Percentiles rank a stretch among this genome's conserved stretches.
phyloP scores from a whole-genome alignment of 2,113 vertebrate genomes.

The Oncorhynchus kisutch region DNA sequence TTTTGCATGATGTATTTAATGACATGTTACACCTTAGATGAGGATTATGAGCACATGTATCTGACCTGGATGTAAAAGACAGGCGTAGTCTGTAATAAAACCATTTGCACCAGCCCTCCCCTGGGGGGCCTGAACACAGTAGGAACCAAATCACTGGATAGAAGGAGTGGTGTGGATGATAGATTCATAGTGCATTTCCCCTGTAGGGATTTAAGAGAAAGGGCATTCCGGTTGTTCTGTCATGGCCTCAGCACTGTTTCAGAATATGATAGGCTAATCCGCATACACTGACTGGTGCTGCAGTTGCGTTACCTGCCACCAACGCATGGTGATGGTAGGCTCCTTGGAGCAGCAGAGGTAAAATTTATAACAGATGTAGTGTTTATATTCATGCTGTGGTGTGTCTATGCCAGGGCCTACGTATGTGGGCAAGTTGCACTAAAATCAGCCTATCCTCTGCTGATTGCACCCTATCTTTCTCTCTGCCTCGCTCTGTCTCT shows the following conservation, averaged over 20 bases:
- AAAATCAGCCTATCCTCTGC: too few species aligned
- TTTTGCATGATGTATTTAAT: neutral
- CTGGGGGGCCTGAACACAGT: neutral
- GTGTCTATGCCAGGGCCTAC: too few species aligned
- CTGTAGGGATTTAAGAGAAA: constrained; percentile 28
- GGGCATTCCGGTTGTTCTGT: constrained; percentile 17
- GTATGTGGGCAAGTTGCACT: too few species aligned
- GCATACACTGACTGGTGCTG: constrained; percentile 4
- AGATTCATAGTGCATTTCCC: constrained; percentile 33
- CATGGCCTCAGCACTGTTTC: constrained; percentile 8
- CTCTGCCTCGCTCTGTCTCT: too few species aligned
- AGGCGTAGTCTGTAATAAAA: constrained; percentile 35
- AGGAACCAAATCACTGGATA: constrained; percentile 2
- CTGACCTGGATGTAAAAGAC: constrained; percentile 3
- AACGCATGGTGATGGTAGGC: neutral
- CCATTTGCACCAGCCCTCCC: constrained; percentile 14
- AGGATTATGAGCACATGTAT: neutral
- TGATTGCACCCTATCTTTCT: too few species aligned
- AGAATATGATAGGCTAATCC: constrained; percentile 20
- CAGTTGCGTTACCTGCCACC: constrained; percentile 6
- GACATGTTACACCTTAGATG: neutral
- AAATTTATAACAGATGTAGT: constrained; percentile 9
- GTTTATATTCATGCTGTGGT: too few species aligned
- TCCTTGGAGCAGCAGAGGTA: constrained; percentile 13
- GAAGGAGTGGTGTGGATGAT: constrained; percentile 33